Percentiles rank a stretch among this genome's conserved stretches.
phyloP scores from a whole-genome alignment of 2,113 vertebrate species.

The Eptesicus fuscus region DNA sequence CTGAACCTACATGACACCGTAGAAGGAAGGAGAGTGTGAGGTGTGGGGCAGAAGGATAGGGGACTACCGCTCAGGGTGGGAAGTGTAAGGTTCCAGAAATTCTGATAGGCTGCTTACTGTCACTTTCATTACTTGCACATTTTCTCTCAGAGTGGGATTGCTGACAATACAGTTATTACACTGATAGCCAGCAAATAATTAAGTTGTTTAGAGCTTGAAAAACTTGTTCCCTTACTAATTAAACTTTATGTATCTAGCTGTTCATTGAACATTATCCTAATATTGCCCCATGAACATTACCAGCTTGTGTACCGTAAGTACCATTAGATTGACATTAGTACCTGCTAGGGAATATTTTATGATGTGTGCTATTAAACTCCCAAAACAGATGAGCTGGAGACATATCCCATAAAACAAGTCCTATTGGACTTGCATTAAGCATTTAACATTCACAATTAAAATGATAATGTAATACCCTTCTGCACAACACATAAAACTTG shows the following conservation, averaged over 20 bases:
- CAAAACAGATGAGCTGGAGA: conserved; percentile 10
- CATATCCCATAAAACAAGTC: background rate
- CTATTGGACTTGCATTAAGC: background rate
- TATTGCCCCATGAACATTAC: background rate
- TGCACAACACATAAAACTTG: conserved; percentile 42
- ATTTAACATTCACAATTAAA: conserved; percentile 16
- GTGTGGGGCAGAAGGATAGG: too few relatives aligned
- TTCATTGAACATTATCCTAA: conserved; percentile 29
- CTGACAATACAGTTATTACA: background rate
- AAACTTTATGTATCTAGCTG: background rate
- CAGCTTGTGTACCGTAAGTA: too few relatives aligned
- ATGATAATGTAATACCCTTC: conserved; percentile 27
- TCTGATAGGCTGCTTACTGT: background rate
- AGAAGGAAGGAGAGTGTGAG: background rate
- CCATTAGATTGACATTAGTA: background rate
- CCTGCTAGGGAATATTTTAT: background rate
- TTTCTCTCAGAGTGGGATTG: background rate
- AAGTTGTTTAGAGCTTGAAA: conserved; percentile 14
- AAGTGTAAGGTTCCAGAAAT: background rate
- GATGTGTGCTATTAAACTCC: background rate
- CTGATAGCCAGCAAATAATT: conserved; percentile 5
- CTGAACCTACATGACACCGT: background rate
- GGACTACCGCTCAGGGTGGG: background rate
- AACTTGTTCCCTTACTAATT: conserved; percentile 19
- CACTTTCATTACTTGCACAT: background rate